Evolutionary conservation across 1,140 invertebrate genomes (phyloP).

Genomic region (Carposina sasakii): DNA sequence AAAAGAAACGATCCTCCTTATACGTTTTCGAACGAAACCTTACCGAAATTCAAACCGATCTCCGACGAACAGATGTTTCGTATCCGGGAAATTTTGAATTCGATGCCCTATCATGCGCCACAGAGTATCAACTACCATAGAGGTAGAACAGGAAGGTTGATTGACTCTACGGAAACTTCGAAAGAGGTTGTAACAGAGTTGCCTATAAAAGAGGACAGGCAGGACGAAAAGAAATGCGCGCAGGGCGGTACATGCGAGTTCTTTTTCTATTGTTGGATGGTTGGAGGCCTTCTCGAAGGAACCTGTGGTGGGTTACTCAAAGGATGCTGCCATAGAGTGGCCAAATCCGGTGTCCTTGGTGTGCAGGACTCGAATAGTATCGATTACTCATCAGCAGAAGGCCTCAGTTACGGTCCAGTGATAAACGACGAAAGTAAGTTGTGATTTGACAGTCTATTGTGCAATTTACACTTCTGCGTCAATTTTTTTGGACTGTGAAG

Average conservation of each 20-base stretch:
- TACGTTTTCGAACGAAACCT: conserved; percentile 40
- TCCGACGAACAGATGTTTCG: conserved; percentile 56
- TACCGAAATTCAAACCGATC: conserved; percentile 62
- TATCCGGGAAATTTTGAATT: conserved; percentile 52
- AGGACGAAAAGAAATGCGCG: conserved; percentile 70
- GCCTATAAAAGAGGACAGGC: conserved; percentile 46
- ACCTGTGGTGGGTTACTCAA: conserved; percentile 88
- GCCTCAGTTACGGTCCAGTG: conserved; percentile 76
- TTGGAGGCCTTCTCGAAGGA: conserved; percentile 89
- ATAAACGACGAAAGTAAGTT: conserved; percentile 84
- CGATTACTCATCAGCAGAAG: conserved; percentile 46
- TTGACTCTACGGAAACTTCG: conserved; percentile 26
- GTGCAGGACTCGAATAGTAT: conserved; percentile 70
- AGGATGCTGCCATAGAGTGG: conserved; percentile 89
- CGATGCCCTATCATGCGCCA: conserved; percentile 37
- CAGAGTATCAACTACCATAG: no score
- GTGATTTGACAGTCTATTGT: neutral
- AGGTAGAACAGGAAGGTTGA: conserved; percentile 40
- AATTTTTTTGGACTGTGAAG: neutral
- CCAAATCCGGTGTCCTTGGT: conserved; percentile 81
- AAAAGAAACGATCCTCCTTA: conserved; percentile 47
- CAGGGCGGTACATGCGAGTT: conserved; percentile 91
- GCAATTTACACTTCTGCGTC: neutral
- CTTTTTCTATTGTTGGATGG: conserved; percentile 93
- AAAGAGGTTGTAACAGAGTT: conserved; percentile 32